These are phyloP conservation scores for Acanthosepion esculentum DNA, from an alignment of 2,888 invertebrate species.

Conservation along the genomic window DNA sequence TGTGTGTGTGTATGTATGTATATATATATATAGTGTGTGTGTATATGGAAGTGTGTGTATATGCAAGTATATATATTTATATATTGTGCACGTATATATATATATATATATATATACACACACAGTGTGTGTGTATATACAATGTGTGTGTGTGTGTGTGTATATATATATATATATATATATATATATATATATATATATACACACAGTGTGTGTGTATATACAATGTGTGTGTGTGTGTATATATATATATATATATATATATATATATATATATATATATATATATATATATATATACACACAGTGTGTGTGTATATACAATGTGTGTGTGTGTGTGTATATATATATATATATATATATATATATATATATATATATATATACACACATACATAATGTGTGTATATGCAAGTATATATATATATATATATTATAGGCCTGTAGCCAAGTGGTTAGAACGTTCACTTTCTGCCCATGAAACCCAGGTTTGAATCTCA, in stretches of 20 bases:
- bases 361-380: background rate
- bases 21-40: background rate
- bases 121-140: too few relatives aligned
- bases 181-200: background rate
- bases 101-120: background rate
- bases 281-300: background rate
- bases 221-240: background rate
- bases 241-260: slow-evolving; percentile 25
- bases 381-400: background rate
- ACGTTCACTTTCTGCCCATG: too few relatives aligned
- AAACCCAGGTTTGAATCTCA: too few relatives aligned
- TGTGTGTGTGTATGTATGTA: too few relatives aligned
- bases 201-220: background rate
- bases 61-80: background rate
- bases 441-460: too few relatives aligned
- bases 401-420: too few relatives aligned
- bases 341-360: background rate
- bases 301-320: background rate
- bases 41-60: background rate
- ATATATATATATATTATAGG: too few relatives aligned
- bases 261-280: slow-evolving; percentile 1
- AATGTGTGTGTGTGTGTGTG: too few relatives aligned
- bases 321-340: background rate
- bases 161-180: background rate
- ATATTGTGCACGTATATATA: background rate